Evolutionary conservation across 2,797 vertebrate species (phyloP), one percentile per base, ranked within the genome.

Genomic region (Podarcis lilfordi): DNA sequence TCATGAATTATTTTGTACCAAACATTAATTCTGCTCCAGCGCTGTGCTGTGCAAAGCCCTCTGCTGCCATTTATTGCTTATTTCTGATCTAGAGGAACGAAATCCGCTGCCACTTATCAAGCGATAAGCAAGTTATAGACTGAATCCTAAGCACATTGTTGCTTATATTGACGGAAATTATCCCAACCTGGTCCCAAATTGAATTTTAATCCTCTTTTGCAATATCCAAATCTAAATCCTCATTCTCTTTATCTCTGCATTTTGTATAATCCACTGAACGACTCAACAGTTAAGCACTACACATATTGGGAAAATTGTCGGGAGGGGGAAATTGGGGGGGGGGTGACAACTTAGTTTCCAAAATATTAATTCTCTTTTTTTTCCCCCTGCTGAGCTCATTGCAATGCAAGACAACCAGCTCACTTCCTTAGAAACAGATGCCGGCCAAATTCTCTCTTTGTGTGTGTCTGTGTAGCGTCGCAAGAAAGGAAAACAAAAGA

Each of bases 201-300:
- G 93, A 95, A 94, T 94, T 94, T 93, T 94, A 95, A 95, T 94
- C 92, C 6, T 93, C 80, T 92, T 92, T 95, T 91, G 83, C 90
- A 91, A 93, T 95, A 95, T 94, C 94, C 93, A 91, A 91, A 87
- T 92, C 92, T 94, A 94, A 96, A 95, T 93, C 92, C 93, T 94
- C 90, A 82, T 91, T 95, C 93, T 93, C 93, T 94, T 95, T 95
- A 94, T 95, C 94, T 87, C 88, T 86, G 50, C 78, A 92, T 94
- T 95, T 94, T 91, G 81, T 86, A 87, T 91, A 95, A 95, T 90
- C 89, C 90, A 85, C 93, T 87, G 87, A 95, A 94, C 89, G 81
- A 93, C 86, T 92, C 86, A 89, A 81, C 74, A 87, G 85, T 92
- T 32, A 91, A 93, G 89, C 72, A 92, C 74, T 86, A 83, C 2